Conservation (phyloP, 1,140 invertebrate species). For the Carposina sasakii region DNA sequence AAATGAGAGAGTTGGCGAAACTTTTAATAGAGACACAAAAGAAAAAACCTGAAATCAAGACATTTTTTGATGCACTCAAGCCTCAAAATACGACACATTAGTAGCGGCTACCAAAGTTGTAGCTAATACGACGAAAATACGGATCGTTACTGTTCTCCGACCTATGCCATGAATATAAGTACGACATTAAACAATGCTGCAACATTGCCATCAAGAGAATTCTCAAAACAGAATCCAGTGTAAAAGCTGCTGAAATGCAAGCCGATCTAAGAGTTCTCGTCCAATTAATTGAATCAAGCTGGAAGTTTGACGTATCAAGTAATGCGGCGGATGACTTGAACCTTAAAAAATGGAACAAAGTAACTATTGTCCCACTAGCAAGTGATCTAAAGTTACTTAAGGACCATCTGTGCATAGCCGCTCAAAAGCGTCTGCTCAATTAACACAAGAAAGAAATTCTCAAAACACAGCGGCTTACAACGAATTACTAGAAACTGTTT, state of each 20-base stretch:
- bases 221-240: too few species aligned
- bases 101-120: constrained; percentile 22
- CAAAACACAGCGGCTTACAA: constrained; percentile 22
- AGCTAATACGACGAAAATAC: constrained; percentile 16
- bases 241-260: constrained; percentile 23
- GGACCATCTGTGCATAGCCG: constrained; percentile 28
- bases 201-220: constrained; percentile 22
- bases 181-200: constrained; percentile 32
- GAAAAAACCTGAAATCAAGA: constrained; percentile 10
- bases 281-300: constrained; percentile 34
- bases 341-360: constrained; percentile 40
- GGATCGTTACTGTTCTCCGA: constrained; percentile 19
- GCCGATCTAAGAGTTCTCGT: constrained; percentile 36
- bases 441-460: constrained; percentile 13
- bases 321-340: constrained; percentile 34
- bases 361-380: constrained; percentile 45
- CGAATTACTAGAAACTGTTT: constrained; percentile 27
- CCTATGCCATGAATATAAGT: constrained; percentile 25
- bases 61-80: constrained; percentile 20
- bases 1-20: constrained; percentile 20
- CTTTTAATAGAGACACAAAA: constrained; percentile 21
- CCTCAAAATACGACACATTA: constrained; percentile 21
- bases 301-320: constrained; percentile 41
- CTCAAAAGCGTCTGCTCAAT: constrained; percentile 11
- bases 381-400: constrained; percentile 42